Evolutionary conservation across 2,888 invertebrate genomes (phyloP), one percentile per base, ranked within the genome.

Genomic region (Cataglyphis livida): DNA sequence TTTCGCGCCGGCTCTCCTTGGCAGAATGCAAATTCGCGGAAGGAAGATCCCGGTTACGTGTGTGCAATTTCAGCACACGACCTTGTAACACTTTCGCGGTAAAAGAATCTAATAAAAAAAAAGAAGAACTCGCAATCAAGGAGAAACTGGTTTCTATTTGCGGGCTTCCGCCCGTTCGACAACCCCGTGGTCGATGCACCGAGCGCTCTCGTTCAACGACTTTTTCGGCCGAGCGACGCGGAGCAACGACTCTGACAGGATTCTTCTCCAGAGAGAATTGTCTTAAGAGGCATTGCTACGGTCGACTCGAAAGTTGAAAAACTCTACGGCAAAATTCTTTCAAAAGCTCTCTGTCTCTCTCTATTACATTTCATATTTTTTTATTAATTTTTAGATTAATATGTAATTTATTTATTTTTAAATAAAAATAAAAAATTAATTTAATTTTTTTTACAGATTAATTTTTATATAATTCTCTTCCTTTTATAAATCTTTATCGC

Each of bases 61-160:
- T 51, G 18, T 35, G 64, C 57, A 25, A 79, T 79, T 79, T 59
- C 48, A 71, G n/a, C 41, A 21, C 28, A 18, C 61, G 71, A 71
- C 71, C 79, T 79, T 79, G 79, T 79, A 79, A 79, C 79, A 79
- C 79, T 61, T 79, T n/a, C 70, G 78, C 44, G 35, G 10, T 32
- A 35, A 25, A 51, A 25, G 64, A 48, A 64, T 51, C 35, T 51
- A 48, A 15, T 25, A 25, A 32, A 10, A 59, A 59, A 57, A 66
- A 66, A 3, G 61, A 28, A 28, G 18, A 48, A 5, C 84, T 82
- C 57, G 84, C 84, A 66, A 86, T 88, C 82, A 64, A 62, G 65
- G 57, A 61, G 85, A 84, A 88, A 88, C 88, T 89, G 88, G 88
- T 90, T 89, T 88, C 85, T 87, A 90, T 90, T 90, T 84, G 88